phyloP scores from a whole-genome alignment of 2,113 vertebrate species.

The Dissostichus mawsoni region DNA sequence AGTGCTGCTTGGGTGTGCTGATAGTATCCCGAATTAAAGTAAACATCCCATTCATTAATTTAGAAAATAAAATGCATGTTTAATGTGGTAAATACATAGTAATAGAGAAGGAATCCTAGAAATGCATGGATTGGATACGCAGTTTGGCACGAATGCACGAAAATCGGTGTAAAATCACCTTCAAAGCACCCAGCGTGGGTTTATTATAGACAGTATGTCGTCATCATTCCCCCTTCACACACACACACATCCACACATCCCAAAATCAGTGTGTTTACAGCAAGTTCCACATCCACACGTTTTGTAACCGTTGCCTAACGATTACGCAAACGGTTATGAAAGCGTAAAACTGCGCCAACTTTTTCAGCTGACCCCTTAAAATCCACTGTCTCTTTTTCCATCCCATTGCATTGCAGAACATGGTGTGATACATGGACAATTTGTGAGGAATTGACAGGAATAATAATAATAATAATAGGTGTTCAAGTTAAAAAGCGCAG shows the following conservation, averaged over 20 bases:
- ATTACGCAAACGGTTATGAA: constrained; percentile 81
- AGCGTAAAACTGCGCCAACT: constrained; percentile 23
- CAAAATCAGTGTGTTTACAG: background rate
- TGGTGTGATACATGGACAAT: background rate
- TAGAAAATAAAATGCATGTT: accelerated
- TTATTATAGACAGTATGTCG: no score
- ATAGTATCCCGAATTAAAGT: background rate
- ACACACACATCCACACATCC: background rate
- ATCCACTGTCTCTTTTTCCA: background rate
- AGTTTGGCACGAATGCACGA: constrained; percentile 2
- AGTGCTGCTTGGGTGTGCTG: background rate
- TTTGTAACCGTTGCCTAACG: constrained; percentile 55
- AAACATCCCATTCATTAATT: accelerated
- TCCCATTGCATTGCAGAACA: background rate
- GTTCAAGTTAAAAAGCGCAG: constrained; percentile 33
- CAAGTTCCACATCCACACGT: constrained; percentile 8
- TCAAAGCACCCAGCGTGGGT: background rate
- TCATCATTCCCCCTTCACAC: background rate
- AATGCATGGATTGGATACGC: background rate
- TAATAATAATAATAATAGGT: background rate
- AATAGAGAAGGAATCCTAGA: background rate
- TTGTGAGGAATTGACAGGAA: background rate
- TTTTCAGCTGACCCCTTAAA: background rate
- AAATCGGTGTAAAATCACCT: background rate
- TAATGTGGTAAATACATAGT: accelerated